Conservation (phyloP, 92 coral and sea anemone genomes). For the Parazoanthus swiftii region DNA sequence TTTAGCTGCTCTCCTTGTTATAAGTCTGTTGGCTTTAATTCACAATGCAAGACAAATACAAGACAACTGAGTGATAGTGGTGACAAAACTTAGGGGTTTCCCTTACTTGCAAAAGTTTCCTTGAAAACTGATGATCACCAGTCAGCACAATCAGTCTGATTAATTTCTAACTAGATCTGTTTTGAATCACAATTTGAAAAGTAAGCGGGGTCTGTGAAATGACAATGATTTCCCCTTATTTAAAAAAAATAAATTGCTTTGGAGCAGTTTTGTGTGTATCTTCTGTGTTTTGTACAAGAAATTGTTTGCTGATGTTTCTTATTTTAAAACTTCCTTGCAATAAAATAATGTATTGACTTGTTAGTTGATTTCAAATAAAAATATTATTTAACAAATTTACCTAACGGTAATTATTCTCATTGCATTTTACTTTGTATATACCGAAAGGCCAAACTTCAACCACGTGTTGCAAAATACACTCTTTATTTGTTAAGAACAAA, state of each 20-base stretch:
- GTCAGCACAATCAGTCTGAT: background rate
- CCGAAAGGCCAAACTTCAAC: no score
- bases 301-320: no score
- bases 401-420: no score
- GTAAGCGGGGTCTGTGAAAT: no score
- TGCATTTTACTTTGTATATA: no score
- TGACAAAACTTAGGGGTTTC: background rate
- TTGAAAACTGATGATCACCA: background rate
- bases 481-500: no score
- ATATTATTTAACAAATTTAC: no score
- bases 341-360: no score
- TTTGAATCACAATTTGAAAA: no score
- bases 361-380: no score
- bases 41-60: background rate
- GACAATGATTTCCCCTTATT: background rate
- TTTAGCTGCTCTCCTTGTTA: background rate
- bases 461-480: no score
- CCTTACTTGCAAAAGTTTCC: background rate
- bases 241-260: background rate
- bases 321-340: background rate
- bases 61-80: background rate
- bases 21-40: no score
- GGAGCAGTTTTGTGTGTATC: background rate
- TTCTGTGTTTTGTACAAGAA: background rate
- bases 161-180: background rate